Evolutionary conservation across 2,797 vertebrate species (phyloP).

Genomic region (Amazona finschi): DNA sequence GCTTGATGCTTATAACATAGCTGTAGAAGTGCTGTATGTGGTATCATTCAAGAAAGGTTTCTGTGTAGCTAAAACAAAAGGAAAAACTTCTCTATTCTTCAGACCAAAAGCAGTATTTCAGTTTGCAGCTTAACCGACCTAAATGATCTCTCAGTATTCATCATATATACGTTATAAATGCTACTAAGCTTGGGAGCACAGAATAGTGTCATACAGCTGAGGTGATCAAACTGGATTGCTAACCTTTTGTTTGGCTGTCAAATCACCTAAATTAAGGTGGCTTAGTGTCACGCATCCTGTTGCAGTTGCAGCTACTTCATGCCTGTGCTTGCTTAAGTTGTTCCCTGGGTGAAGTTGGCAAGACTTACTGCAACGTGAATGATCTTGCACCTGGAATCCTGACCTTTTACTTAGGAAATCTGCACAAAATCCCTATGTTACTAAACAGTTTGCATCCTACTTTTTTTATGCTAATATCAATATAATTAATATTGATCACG

Average conservation of each 20-base stretch:
- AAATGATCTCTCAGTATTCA: not conserved
- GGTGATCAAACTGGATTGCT: not conserved
- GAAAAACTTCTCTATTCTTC: not conserved
- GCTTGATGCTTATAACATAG: fast-evolving
- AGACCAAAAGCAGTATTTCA: not conserved
- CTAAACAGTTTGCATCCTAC: not conserved
- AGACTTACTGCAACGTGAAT: not conserved
- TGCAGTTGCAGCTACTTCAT: not conserved
- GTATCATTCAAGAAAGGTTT: not conserved
- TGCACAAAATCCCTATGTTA: not conserved
- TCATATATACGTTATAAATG: not conserved
- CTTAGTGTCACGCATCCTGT: not conserved
- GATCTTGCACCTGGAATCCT: not conserved
- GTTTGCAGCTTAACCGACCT: not conserved
- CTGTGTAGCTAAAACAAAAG: not conserved
- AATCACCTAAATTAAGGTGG: not conserved
- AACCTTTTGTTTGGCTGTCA: not conserved
- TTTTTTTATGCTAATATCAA: not conserved
- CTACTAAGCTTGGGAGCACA: not conserved
- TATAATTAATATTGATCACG: not conserved
- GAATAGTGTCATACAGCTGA: not conserved
- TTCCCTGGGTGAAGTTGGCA: not conserved
- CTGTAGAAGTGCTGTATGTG: not conserved
- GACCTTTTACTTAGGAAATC: not conserved
- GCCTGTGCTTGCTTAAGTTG: not conserved